phyloP scores from a whole-genome alignment of 2,888 invertebrate genomes.

The Meteorus colon region DNA sequence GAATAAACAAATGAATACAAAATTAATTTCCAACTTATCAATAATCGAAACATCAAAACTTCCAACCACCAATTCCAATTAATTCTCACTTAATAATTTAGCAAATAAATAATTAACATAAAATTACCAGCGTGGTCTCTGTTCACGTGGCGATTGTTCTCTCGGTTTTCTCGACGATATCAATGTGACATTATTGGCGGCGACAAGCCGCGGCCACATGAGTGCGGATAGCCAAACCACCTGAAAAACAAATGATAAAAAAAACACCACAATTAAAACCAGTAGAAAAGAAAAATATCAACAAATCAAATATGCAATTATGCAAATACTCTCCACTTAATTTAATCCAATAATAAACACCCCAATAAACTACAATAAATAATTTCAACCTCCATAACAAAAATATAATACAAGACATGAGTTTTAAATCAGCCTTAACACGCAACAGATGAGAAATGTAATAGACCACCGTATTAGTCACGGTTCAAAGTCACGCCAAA shows the following conservation, averaged over 20 bases:
- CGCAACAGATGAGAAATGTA: constrained; percentile 43
- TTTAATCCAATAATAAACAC: too few species aligned
- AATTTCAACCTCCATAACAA: not conserved
- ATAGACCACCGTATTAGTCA: constrained; percentile 79
- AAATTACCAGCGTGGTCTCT: constrained; percentile 65
- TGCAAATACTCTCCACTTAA: too few species aligned
- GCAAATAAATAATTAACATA: not conserved
- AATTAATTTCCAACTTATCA: too few species aligned
- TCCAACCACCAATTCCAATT: not conserved
- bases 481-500: constrained; percentile 56
- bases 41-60: too few species aligned
- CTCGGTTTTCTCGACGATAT: constrained; percentile 66
- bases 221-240: constrained; percentile 79
- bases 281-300: not conserved
- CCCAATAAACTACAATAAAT: too few species aligned
- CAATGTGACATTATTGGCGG: constrained; percentile 70
- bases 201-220: constrained; percentile 72
- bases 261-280: constrained; percentile 22
- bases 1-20: too few species aligned
- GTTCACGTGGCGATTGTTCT: constrained; percentile 67
- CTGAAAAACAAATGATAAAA: constrained; percentile 63
- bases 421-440: constrained; percentile 12
- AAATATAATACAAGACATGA: not conserved
- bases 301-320: not conserved
- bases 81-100: not conserved